Percentiles rank a stretch among this genome's conserved stretches.
Conservation (phyloP, 2,113 vertebrate genomes). For the Phoxinus phoxinus region DNA sequence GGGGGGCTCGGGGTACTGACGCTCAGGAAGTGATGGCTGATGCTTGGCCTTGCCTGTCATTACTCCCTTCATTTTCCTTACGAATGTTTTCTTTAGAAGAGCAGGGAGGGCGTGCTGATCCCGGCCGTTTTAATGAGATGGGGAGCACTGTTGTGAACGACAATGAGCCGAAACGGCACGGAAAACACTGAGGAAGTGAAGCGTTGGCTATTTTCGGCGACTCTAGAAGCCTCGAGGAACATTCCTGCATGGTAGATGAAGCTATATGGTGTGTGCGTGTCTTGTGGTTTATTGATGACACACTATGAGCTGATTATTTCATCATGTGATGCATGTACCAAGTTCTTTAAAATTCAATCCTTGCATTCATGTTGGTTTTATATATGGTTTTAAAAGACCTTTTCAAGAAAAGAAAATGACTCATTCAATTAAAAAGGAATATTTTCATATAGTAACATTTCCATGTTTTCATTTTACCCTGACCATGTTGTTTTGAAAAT, state of each 20-base stretch:
- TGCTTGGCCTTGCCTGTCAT: constrained; percentile 9
- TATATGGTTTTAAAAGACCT: neutral
- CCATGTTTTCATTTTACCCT: too few relatives aligned
- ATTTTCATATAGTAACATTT: too few relatives aligned
- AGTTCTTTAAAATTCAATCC: neutral
- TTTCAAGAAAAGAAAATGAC: neutral
- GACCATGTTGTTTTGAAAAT: too few relatives aligned
- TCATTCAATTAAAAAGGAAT: too few relatives aligned
- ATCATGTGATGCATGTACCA: neutral
- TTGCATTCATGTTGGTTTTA: neutral
- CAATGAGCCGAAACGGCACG: constrained; percentile 11
- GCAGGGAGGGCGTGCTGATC: constrained; percentile 19
- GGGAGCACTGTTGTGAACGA: constrained; percentile 16
- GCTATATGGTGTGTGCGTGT: neutral
- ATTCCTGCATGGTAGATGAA: neutral
- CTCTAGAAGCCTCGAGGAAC: neutral
- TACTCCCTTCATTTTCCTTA: constrained; percentile 38
- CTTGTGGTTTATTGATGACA: neutral
- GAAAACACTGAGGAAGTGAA: constrained; percentile 8
- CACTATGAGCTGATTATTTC: neutral
- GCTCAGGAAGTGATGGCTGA: neutral
- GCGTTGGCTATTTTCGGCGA: neutral
- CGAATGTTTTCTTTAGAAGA: constrained; percentile 25
- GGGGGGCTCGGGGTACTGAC: neutral
- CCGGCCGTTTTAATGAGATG: constrained; percentile 33